A percentile compares a stretch with the other conserved stretches of the same genome.
These are phyloP conservation scores for Lepidocyrtinus sp. DNA, from an alignment of 2,888 invertebrate genomes.

Conservation along the genomic window DNA sequence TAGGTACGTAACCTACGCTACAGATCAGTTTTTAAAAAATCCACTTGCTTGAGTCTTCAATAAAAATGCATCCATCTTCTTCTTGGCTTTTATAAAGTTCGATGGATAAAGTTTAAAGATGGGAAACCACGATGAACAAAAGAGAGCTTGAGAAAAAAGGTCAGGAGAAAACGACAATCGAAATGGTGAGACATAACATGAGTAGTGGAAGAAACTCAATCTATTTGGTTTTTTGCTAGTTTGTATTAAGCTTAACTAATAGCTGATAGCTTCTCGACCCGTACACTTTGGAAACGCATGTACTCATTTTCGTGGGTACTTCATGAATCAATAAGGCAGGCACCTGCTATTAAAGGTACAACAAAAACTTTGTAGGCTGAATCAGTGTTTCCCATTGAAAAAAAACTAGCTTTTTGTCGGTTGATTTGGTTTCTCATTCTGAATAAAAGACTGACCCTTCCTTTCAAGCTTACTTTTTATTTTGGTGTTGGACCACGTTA, in stretches of 20 bases:
- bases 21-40: slow-evolving; percentile 36
- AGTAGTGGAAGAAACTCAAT: slow-evolving; percentile 37
- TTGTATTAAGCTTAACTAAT: neutral
- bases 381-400: slow-evolving; percentile 18
- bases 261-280: neutral
- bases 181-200: slow-evolving; percentile 13
- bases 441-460: slow-evolving; percentile 35
- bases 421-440: slow-evolving; percentile 2
- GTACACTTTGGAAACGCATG: neutral
- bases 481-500: neutral
- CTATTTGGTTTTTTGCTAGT: slow-evolving; percentile 5
- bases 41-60: slow-evolving; percentile 51
- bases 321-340: slow-evolving; percentile 35
- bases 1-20: slow-evolving; percentile 12
- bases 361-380: slow-evolving; percentile 19
- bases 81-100: neutral
- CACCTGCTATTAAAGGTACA: slow-evolving; percentile 41
- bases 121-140: slow-evolving; percentile 45
- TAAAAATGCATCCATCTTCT: slow-evolving; percentile 16
- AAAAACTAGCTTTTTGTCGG: slow-evolving; percentile 19
- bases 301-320: neutral
- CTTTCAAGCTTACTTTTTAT: neutral
- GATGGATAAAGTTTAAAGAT: slow-evolving; percentile 22
- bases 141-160: slow-evolving; percentile 44
- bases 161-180: slow-evolving; percentile 32